phyloP scores from a whole-genome alignment of 2,888 invertebrate species.

The Tricholauxania praeusta region DNA sequence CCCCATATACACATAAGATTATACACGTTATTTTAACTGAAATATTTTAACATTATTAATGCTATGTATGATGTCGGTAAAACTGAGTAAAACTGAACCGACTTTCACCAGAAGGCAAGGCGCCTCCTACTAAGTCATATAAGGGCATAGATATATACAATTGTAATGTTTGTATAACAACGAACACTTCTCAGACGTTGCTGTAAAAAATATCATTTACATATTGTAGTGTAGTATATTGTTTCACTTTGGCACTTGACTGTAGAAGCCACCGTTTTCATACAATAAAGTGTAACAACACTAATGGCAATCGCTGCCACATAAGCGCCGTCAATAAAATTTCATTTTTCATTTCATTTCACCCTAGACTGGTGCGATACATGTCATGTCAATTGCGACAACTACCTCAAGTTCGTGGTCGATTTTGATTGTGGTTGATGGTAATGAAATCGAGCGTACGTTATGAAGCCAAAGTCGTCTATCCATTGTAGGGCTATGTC shows the following conservation, averaged over 20 bases:
- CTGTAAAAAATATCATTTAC: too few species aligned
- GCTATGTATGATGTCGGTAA: too few species aligned
- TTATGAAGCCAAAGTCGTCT: not conserved
- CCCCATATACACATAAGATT: too few species aligned
- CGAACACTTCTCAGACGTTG: too few species aligned
- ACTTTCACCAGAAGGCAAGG: too few species aligned
- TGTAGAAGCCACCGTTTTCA: not conserved
- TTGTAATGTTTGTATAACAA: too few species aligned
- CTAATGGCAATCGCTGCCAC: not conserved
- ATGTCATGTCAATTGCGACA: slow-evolving; percentile 21
- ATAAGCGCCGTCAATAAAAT: slow-evolving; percentile 18
- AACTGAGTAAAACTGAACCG: too few species aligned
- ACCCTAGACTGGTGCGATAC: slow-evolving; percentile 6
- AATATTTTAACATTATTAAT: too few species aligned
- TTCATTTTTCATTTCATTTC: slow-evolving; percentile 7
- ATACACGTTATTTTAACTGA: too few species aligned
- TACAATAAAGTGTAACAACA: slow-evolving; percentile 1
- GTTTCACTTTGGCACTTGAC: not conserved
- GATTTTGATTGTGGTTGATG: slow-evolving; percentile 26
- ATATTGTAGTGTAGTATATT: too few species aligned
- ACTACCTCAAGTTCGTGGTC: slow-evolving; percentile 48
- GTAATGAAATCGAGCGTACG: slow-evolving; percentile 14
- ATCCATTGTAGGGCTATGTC: not conserved
- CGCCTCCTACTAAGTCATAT: too few species aligned
- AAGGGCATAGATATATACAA: too few species aligned